Base-by-base conservation (phyloP, 2,113 vertebrate genomes). In the Chaenocephalus aceratus region DNA sequence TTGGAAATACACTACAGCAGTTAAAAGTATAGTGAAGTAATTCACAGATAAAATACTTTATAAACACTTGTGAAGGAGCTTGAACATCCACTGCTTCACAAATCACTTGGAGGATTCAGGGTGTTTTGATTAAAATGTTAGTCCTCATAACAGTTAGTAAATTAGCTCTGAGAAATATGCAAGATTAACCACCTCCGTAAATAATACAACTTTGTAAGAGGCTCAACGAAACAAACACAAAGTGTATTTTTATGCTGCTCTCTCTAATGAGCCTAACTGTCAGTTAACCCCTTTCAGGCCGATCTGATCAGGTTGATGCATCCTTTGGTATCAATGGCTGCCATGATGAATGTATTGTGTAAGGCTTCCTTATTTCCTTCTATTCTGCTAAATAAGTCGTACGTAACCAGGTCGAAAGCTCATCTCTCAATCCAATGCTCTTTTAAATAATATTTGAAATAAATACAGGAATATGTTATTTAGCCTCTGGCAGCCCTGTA, bases 1-100 rank as follows among this genome's bases (percentile, higher is more conserved):
- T 90, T 90, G 88, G 81, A 91, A 90, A 91, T 65, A 72, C 85
- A 70, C 80, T 65, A 26, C 36, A 72, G 65, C 72, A 62, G 83
- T 87, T 91, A 69, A 83, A 84, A 68, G 79, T 82, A 88, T 68
- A 84, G 71, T 73, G 60, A 76, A 49, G 65, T 76, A 60, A 83
- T 86, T 85, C 68, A 12, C 68, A 74, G 74, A 86, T 80, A 72
- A 88, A 64, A 79, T 58, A 68, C 72, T 79, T 62, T 58, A 7
- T 36, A 74, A 52, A 71, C 41, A 67, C 10, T 26, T 54, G 44
- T 44, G 62, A 41, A 67, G 58, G 26, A 23, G 18, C 16, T 77
- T 34, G 44, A 34, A 21, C 45, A 46, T 23, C 48, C 21, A 12
- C 2, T 34, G 7, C 36, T 44, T 59, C 21, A 49, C 52, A 49